Evolutionary conservation across 2,888 invertebrate species (phyloP).

Genomic region (Limnephilus rhombicus): DNA sequence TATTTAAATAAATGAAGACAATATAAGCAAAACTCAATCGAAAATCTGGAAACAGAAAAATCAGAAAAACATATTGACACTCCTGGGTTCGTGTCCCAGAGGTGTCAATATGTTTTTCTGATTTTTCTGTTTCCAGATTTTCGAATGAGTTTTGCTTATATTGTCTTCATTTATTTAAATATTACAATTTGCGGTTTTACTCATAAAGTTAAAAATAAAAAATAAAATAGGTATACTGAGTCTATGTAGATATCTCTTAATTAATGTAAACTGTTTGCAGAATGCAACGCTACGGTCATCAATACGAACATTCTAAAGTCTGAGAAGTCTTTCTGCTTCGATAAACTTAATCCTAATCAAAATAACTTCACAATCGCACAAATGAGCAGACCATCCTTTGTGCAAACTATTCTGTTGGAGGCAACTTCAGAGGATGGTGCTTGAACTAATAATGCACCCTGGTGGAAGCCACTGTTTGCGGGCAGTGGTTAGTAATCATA

Average conservation of each 20-base stretch:
- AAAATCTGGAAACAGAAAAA: too few relatives aligned
- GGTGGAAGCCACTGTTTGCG: not conserved
- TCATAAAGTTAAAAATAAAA: too few relatives aligned
- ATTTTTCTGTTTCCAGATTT: too few relatives aligned
- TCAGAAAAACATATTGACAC: too few relatives aligned
- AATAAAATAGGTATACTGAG: too few relatives aligned
- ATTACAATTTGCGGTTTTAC: too few relatives aligned
- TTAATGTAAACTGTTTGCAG: not conserved
- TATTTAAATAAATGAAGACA: too few relatives aligned
- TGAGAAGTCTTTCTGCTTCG: not conserved
- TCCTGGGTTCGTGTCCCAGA: too few relatives aligned
- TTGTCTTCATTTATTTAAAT: too few relatives aligned
- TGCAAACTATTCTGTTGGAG: not conserved
- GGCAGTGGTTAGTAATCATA: not conserved
- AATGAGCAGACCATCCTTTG: slow-evolving; percentile 4
- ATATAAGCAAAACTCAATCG: too few relatives aligned
- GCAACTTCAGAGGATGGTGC: not conserved
- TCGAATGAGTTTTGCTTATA: too few relatives aligned
- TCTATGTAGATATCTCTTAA: not conserved
- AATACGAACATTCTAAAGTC: not conserved
- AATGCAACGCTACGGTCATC: not conserved
- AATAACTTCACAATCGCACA: not conserved
- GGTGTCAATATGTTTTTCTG: too few relatives aligned
- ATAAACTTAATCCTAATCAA: not conserved
- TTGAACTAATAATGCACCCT: not conserved